Evolutionary conservation across 2,797 vertebrate genomes (phyloP).

Genomic region (Gymnodraco acuticeps): DNA sequence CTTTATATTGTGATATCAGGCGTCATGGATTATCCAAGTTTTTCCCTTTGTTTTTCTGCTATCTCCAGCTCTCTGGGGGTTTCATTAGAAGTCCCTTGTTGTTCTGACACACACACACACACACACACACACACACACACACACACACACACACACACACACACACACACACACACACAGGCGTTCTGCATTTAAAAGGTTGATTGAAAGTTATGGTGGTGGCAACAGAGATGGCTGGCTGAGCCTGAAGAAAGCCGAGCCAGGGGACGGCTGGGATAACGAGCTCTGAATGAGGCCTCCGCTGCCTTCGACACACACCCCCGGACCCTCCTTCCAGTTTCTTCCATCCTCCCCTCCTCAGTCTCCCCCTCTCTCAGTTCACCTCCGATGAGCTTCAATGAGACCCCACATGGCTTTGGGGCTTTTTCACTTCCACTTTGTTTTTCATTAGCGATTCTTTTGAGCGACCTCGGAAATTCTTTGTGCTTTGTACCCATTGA

Average conservation of each 20-base stretch:
- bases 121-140: slow-evolving; percentile 43
- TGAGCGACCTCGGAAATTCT: slow-evolving; percentile 60
- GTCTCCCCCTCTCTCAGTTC: slow-evolving; percentile 59
- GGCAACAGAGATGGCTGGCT: slow-evolving; percentile 89
- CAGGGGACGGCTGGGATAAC: slow-evolving; percentile 82
- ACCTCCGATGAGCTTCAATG: slow-evolving; percentile 72
- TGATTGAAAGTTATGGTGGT: slow-evolving; percentile 90
- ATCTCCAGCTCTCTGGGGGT: slow-evolving; percentile 59
- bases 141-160: slow-evolving; percentile 51
- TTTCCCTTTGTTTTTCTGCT: slow-evolving; percentile 37
- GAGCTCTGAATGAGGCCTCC: slow-evolving; percentile 86
- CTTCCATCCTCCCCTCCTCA: slow-evolving; percentile 35
- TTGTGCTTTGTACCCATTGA: slow-evolving; percentile 66
- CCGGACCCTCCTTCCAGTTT: slow-evolving; percentile 59
- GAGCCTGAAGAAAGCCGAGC: slow-evolving; percentile 84
- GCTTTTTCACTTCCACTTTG: slow-evolving; percentile 75
- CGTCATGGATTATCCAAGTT: slow-evolving; percentile 21
- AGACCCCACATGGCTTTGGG: slow-evolving; percentile 75
- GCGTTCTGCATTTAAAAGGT: slow-evolving; percentile 85
- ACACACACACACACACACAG: slow-evolving; percentile 33
- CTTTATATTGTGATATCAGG: slow-evolving; percentile 28
- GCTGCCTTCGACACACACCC: slow-evolving; percentile 70
- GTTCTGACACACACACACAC: slow-evolving; percentile 75
- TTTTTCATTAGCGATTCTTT: slow-evolving; percentile 75
- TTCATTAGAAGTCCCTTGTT: slow-evolving; percentile 84